Conservation (phyloP, 2,888 invertebrate genomes). For the Harmothoe impar region DNA sequence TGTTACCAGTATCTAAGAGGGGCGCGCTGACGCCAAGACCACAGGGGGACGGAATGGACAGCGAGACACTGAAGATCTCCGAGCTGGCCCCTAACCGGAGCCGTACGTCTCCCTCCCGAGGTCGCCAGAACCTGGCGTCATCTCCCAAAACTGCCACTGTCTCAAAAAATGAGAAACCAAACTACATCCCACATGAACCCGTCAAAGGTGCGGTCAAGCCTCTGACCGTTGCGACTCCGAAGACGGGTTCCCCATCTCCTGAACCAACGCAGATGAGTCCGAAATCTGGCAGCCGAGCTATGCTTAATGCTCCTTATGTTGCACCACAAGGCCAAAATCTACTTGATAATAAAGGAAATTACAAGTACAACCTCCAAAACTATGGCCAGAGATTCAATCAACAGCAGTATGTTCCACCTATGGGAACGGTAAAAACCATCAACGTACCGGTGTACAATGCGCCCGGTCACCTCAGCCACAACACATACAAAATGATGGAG, state of each 20-base stretch:
- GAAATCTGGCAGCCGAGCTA: background rate
- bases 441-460: conserved; percentile 57
- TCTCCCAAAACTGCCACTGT: conserved; percentile 57
- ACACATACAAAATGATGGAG: conserved; percentile 48
- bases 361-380: background rate
- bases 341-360: background rate
- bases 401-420: background rate
- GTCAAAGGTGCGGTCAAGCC: conserved; percentile 54
- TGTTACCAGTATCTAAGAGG: conserved; percentile 40
- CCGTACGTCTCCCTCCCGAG: background rate
- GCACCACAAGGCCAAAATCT: background rate
- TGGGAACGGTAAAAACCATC: conserved; percentile 5
- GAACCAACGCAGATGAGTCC: background rate
- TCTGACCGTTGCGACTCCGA: background rate
- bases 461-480: conserved; percentile 45
- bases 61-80: conserved; percentile 58
- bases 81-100: background rate
- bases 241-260: background rate
- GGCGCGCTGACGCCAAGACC: conserved; percentile 30
- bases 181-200: conserved; percentile 61
- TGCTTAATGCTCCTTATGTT: background rate
- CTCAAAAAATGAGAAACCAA: conserved; percentile 9
- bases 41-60: conserved; percentile 66
- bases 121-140: conserved; percentile 48
- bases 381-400: background rate